A percentile compares a stretch with the other conserved stretches of the same genome.
These are phyloP conservation scores for Biston betularia DNA, from an alignment of 2,888 invertebrate genomes.

Conservation along the genomic window DNA sequence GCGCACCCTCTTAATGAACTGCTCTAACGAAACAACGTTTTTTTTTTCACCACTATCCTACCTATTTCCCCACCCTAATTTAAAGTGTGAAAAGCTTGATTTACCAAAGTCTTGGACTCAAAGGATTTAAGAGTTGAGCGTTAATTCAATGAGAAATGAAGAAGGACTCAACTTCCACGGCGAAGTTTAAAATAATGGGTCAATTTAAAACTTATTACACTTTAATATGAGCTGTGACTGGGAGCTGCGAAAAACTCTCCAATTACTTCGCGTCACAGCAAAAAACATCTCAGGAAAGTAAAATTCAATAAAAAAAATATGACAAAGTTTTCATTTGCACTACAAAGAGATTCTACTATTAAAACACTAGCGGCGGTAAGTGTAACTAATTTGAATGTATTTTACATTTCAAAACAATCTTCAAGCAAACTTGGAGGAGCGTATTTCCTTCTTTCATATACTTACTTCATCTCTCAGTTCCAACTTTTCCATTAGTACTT, in stretches of 20 bases:
- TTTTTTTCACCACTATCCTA: slow-evolving; percentile 70
- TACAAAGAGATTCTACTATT: slow-evolving; percentile 28
- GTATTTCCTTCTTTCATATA: slow-evolving; percentile 61
- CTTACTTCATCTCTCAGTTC: slow-evolving; percentile 59
- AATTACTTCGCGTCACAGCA: slow-evolving; percentile 15
- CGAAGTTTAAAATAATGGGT: slow-evolving; percentile 29
- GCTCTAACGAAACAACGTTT: slow-evolving; percentile 74
- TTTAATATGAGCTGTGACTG: slow-evolving; percentile 23
- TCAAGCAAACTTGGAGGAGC: slow-evolving; percentile 58
- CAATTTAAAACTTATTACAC: slow-evolving; percentile 33
- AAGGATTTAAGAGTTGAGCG: slow-evolving; percentile 22
- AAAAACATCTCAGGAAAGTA: not conserved
- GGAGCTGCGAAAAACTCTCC: slow-evolving; percentile 21
- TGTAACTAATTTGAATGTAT: slow-evolving; percentile 57
- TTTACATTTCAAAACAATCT: slow-evolving; percentile 63
- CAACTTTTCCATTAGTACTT: slow-evolving; percentile 74
- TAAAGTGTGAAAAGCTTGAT: slow-evolving; percentile 36
- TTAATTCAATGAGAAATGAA: slow-evolving; percentile 32
- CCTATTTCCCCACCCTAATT: slow-evolving; percentile 36
- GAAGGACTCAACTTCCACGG: slow-evolving; percentile 28
- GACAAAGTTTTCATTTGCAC: slow-evolving; percentile 21
- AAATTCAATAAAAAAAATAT: slow-evolving; percentile 2
- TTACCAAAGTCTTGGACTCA: slow-evolving; percentile 21
- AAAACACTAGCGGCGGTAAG: slow-evolving; percentile 30
- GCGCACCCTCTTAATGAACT: slow-evolving; percentile 76